Conservation (phyloP, 2,797 vertebrate species). For the Sebastes trivittatus region DNA sequence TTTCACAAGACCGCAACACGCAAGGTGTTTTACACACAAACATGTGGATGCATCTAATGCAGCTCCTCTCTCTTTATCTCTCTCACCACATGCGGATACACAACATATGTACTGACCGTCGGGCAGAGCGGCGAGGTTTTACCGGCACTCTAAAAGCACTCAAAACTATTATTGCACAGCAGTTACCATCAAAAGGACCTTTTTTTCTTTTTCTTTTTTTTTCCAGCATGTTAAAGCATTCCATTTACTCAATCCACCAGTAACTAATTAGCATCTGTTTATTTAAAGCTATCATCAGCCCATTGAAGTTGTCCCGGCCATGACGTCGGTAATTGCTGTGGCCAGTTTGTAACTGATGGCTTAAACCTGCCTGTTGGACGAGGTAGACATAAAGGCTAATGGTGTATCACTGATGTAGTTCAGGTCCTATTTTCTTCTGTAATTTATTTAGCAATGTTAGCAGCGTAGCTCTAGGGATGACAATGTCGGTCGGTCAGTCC, state of each 20-base stretch:
- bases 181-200: background rate
- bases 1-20: conserved; percentile 59
- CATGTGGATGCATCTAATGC: conserved; percentile 23
- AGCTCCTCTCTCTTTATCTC: conserved; percentile 14
- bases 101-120: background rate
- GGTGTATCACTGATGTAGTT: background rate
- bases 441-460: background rate
- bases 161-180: background rate
- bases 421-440: background rate
- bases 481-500: background rate
- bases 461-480: no score
- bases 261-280: conserved; percentile 5
- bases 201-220: background rate
- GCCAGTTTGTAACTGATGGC: background rate
- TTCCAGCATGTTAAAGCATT: background rate
- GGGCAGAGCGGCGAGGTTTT: background rate
- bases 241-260: background rate
- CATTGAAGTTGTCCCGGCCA: background rate
- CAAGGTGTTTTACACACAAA: conserved; percentile 38
- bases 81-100: background rate
- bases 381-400: background rate
- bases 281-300: conserved; percentile 1
- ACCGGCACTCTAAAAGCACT: conserved; percentile 14
- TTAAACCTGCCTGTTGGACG: background rate
- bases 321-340: background rate